Evolutionary conservation across 2,888 invertebrate species (phyloP).

Genomic region (Drosophila merina): DNA sequence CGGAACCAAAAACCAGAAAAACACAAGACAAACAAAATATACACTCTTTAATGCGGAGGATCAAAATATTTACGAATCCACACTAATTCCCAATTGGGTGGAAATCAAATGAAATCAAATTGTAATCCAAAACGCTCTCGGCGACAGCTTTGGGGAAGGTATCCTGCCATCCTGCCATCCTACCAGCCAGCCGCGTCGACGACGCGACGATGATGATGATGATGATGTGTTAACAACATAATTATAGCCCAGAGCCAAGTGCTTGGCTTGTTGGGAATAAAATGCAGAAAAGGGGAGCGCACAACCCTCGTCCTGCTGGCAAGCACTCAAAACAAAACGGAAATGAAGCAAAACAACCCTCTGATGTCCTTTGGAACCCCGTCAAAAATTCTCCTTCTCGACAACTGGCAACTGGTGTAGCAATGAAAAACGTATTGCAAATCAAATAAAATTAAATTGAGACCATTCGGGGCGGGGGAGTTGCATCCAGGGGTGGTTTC

Average conservation of each 20-base stretch:
- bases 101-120: conserved; percentile 75
- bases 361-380: conserved; percentile 57
- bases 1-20: conserved; percentile 52
- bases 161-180: conserved; percentile 14
- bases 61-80: conserved; percentile 80
- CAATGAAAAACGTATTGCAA: conserved; percentile 78
- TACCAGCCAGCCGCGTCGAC: conserved; percentile 20
- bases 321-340: conserved; percentile 74
- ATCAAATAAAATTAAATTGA: conserved; percentile 79
- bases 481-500: conserved; percentile 10
- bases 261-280: conserved; percentile 35
- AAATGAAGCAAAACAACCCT: conserved; percentile 73
- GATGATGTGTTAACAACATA: conserved; percentile 83
- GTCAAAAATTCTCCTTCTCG: conserved; percentile 27
- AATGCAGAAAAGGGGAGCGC: conserved; percentile 48
- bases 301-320: conserved; percentile 53
- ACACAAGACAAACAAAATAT: conserved; percentile 56
- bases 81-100: conserved; percentile 81
- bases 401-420: conserved; percentile 58
- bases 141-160: conserved; percentile 37
- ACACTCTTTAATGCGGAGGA: conserved; percentile 58
- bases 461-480: conserved; percentile 47
- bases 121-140: conserved; percentile 76
- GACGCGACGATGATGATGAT: conserved; percentile 57
- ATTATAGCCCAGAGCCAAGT: conserved; percentile 81